Evolutionary conservation across 2,113 vertebrate species (phyloP), one percentile per base, ranked within the genome.

Genomic region (Elephas maximus): DNA sequence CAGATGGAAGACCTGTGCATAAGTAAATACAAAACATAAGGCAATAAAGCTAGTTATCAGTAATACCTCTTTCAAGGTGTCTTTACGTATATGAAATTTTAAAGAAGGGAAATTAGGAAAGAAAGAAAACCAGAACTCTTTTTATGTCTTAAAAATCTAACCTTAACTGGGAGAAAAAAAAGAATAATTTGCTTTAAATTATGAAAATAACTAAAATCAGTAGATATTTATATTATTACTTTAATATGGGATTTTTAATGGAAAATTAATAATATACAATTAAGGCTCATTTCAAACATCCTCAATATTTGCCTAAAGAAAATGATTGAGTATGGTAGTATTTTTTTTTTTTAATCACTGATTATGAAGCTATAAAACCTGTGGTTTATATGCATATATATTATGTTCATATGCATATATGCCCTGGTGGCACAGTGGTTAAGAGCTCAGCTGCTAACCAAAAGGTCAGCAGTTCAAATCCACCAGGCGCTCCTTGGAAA

Each of bases 1-100:
- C 99, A 97, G 96, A 97, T 17, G 98, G 96, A 94, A 99, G 97
- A 98, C 98, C 99, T 99, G 92, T n/a, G 65, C 84, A 17, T 60
- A 96, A 95, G 33, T 67, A 96, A 84, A 97, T 45, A 98, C 28
- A 94, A 44, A 95, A 86, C 9, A 98, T n/a, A 94, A 91, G 63
- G 69, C 41, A 81, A 82, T 0, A 3, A 48, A 92, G 63, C 90
- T 0, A 88, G 14, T 41, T 44, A 77, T 79, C 53, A 93, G n/a
- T 62, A 8, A 81, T 5, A 74, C 6, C 44, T 78, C 84, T 86
- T 78, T 90, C 45, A 81, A 82, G 67, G 28, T 88, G 20, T 14
- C 62, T 93, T 69, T 93, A 94, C 93, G 11, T 83, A 69, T 1
- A 20, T 80, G 78, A 95, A 41, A 57, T 78, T 82, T 95, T 91